phyloP scores from a whole-genome alignment of 2,797 vertebrate genomes.

The Staurois parvus region DNA sequence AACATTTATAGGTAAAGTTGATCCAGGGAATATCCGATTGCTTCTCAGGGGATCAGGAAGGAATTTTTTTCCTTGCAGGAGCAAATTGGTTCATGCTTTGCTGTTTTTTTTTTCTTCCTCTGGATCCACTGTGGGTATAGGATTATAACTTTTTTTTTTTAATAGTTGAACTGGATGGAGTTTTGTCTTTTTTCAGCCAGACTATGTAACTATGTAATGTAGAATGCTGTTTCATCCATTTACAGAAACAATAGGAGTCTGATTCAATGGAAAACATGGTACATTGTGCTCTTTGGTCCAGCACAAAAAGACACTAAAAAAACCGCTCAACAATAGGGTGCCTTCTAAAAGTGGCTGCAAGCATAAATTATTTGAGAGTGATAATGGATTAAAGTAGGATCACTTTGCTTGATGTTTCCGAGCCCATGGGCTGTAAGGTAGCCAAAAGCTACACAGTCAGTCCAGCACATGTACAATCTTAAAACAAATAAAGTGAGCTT shows the following conservation, averaged over 20 bases:
- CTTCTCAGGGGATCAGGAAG: too few species aligned
- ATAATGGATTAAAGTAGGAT: background rate
- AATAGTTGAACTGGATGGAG: too few species aligned
- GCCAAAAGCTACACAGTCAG: background rate
- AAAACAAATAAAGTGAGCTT: background rate
- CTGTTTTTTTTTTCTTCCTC: too few species aligned
- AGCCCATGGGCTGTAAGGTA: background rate
- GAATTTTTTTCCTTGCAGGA: too few species aligned
- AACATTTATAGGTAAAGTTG: too few species aligned
- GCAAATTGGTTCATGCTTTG: too few species aligned
- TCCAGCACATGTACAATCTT: background rate
- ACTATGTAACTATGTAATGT: too few species aligned
- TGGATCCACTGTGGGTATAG: too few species aligned
- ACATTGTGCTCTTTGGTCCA: background rate
- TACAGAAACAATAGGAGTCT: background rate
- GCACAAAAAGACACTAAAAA: background rate
- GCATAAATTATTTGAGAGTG: background rate
- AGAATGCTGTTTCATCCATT: background rate
- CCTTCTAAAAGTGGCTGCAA: background rate
- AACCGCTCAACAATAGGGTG: background rate
- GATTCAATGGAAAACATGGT: background rate
- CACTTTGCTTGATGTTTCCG: background rate
- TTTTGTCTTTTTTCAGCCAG: too few species aligned
- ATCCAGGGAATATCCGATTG: too few species aligned
- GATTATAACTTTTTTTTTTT: too few species aligned